phyloP scores from a whole-genome alignment of 2,113 vertebrate species.

The Mus pahari region DNA sequence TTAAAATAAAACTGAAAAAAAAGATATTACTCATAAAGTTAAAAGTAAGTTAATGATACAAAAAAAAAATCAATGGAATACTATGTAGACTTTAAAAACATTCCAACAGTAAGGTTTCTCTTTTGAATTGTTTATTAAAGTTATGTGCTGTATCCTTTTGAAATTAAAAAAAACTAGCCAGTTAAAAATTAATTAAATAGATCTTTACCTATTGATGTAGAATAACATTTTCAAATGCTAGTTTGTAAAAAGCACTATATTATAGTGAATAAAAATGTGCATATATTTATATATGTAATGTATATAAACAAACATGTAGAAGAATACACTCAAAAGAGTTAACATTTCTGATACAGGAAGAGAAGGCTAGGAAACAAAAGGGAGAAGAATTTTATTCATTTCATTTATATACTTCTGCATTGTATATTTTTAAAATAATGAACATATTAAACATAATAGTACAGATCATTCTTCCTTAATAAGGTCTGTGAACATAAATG shows the following conservation, averaged over 20 bases:
- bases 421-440: conserved; percentile 27
- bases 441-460: background rate
- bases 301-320: background rate
- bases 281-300: background rate
- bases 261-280: background rate
- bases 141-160: background rate
- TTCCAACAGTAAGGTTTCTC: background rate
- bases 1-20: too few relatives aligned
- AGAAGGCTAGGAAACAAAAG: background rate
- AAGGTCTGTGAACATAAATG: background rate
- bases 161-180: background rate
- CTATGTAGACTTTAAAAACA: conserved; percentile 38
- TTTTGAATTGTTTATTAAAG: conserved; percentile 20
- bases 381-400: background rate
- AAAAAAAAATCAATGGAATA: background rate
- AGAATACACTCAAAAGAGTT: conserved; percentile 11
- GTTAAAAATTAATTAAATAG: conserved; percentile 45
- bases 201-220: background rate
- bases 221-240: background rate
- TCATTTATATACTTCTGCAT: background rate
- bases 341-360: background rate
- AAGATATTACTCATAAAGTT: background rate
- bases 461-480: conserved; percentile 5
- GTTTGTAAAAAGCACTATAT: background rate
- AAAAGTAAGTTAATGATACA: background rate